These are phyloP conservation scores for Cavia porcellus DNA, from an alignment of 2,113 vertebrate genomes.

Conservation along the genomic window DNA sequence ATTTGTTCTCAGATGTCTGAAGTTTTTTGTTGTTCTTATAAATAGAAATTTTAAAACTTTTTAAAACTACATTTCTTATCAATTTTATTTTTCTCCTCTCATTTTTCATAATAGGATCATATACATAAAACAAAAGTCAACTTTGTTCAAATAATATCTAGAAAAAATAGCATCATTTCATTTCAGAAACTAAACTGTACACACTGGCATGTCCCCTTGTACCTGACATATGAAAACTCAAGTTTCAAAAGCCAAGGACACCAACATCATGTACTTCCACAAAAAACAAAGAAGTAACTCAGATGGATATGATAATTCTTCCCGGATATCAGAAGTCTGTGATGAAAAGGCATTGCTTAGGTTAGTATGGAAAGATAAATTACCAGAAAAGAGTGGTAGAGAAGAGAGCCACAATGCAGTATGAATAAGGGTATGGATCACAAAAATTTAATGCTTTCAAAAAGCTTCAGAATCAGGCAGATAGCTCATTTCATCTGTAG, in stretches of 20 bases:
- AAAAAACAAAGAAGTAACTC: background rate
- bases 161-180: background rate
- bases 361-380: background rate
- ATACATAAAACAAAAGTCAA: background rate
- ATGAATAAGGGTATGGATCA: background rate
- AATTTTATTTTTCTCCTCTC: slow-evolving; percentile 20
- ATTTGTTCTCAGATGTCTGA: too few relatives aligned
- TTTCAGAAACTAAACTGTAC: background rate
- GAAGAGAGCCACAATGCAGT: background rate
- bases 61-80: background rate
- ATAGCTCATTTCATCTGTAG: background rate
- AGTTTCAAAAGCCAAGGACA: background rate
- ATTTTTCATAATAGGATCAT: slow-evolving; percentile 1
- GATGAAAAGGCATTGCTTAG: background rate
- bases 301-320: background rate
- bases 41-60: too few relatives aligned
- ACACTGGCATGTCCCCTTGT: background rate
- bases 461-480: background rate
- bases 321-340: background rate
- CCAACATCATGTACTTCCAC: background rate
- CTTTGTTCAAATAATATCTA: background rate
- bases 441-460: background rate
- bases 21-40: too few relatives aligned
- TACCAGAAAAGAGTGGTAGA: background rate
- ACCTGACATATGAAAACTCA: background rate